Conservation (phyloP, 2,888 invertebrate genomes). For the Drosophila borborema region DNA sequence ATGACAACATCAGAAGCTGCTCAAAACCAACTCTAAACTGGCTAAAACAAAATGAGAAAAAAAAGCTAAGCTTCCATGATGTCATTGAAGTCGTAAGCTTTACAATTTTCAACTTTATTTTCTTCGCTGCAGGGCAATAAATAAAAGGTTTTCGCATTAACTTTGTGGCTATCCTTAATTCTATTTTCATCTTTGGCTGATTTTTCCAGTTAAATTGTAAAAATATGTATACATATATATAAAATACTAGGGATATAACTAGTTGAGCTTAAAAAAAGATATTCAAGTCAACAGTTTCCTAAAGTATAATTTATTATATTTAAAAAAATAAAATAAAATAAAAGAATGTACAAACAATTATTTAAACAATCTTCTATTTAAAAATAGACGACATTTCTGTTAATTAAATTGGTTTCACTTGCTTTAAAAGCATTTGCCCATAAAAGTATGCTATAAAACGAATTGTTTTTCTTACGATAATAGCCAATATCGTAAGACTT, state of each 20-base stretch:
- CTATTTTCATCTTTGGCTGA: background rate
- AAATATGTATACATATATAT: background rate
- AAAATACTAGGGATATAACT: background rate
- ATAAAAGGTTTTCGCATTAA: background rate
- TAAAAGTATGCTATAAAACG: constrained; percentile 6
- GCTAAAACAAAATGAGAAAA: constrained; percentile 5
- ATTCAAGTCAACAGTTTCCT: too few relatives aligned
- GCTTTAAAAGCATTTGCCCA: background rate
- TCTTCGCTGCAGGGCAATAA: background rate
- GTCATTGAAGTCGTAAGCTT: constrained; percentile 38
- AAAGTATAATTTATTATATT: too few relatives aligned
- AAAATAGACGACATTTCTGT: background rate
- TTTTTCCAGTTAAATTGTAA: background rate
- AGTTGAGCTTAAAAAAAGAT: background rate
- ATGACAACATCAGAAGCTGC: constrained; percentile 55
- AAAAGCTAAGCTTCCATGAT: constrained; percentile 40
- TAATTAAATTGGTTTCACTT: background rate
- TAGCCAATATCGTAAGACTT: background rate
- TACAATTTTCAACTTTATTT: constrained; percentile 1
- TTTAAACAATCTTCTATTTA: background rate
- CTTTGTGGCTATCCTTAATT: background rate
- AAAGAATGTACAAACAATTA: too few relatives aligned
- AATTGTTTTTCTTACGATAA: background rate
- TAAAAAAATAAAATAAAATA: too few relatives aligned
- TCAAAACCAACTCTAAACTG: constrained; percentile 27